These are phyloP conservation scores for Leucopsar rothschildi DNA, from an alignment of 2,113 vertebrate genomes.

Conservation along the genomic window DNA sequence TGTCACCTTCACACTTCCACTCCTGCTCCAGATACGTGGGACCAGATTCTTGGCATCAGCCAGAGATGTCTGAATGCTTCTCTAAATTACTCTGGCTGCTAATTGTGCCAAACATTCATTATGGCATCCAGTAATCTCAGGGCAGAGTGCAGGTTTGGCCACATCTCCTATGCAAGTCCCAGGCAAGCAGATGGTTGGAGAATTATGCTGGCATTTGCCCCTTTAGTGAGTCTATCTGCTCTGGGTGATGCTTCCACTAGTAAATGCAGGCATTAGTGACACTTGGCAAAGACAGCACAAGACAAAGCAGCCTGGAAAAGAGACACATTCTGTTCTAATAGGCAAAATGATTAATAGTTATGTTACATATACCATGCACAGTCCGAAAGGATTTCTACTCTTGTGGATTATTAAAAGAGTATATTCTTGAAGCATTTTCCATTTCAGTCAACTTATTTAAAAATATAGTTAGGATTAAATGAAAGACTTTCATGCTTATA, in stretches of 20 bases:
- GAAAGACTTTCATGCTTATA: not conserved
- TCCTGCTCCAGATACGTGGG: not conserved
- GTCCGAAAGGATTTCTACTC: not conserved
- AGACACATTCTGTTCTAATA: not conserved
- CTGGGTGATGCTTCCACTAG: not conserved
- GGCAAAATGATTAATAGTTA: not conserved
- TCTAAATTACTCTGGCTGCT: not conserved
- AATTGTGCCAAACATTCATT: not conserved
- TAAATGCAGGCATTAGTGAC: not conserved
- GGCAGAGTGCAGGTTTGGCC: not conserved
- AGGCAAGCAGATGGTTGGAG: slow-evolving; percentile 23
- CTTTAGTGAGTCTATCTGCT: not conserved
- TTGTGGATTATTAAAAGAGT: not conserved
- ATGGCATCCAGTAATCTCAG: not conserved
- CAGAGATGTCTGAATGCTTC: not conserved
- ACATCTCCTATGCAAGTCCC: not conserved
- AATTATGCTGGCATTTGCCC: not conserved
- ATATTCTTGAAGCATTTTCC: not conserved
- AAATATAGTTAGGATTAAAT: not conserved
- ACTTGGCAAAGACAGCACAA: not conserved
- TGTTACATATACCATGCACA: not conserved
- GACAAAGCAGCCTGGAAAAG: not conserved
- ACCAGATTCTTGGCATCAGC: not conserved
- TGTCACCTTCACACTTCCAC: not conserved
- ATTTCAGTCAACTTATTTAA: not conserved